Evolutionary conservation across 2,888 invertebrate genomes (phyloP), one percentile per base, ranked within the genome.

Genomic region (Nematopogon swammerdamellus): DNA sequence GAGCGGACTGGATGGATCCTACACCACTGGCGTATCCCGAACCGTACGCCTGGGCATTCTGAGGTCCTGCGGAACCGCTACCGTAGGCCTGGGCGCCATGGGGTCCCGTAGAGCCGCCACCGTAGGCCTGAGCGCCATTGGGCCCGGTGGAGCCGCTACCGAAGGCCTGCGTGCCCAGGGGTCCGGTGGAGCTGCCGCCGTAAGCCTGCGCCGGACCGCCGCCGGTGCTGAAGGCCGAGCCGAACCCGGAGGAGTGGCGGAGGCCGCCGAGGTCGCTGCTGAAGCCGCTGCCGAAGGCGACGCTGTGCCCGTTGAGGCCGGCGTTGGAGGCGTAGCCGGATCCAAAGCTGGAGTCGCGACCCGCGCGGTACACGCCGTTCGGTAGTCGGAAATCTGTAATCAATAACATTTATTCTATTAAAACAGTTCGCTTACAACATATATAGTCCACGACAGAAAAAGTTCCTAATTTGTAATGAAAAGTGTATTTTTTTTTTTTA

Each of bases 181-280:
- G 65, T 8, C 72, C 74, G 2, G 60, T 54, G 36, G 45, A 20
- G 19, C 50, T 46, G 29, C 25, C 43, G 11, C 73, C 74, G 51
- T 68, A 72, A 1, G 76, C 73, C 45, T 63, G 57, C 0, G 62
- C 72, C 11, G 36, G 11, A 10, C 66, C 65, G 11, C 66, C 65
- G 4, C 72, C 76, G 47, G 60, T 65, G 49, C 64, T 63, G 65
- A 69, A 71, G 36, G 75, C 62, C 17, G 63, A 56, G 1, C 76
- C 72, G 48, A 71, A 64, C 47, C 74, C 66, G 18, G 64, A 62
- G 10, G 76, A 68, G 50, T 76, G 73, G 16, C 65, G 63, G 54
- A 77, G 66, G 30, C 77, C 77, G 0, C 70, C 76, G 51, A 77
- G 68, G 59, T 73, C 70, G 60, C 68, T 72, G 58, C 68, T 68